Evolutionary conservation across 2,888 invertebrate genomes (phyloP).

Genomic region (Drosophila macrospina): DNA sequence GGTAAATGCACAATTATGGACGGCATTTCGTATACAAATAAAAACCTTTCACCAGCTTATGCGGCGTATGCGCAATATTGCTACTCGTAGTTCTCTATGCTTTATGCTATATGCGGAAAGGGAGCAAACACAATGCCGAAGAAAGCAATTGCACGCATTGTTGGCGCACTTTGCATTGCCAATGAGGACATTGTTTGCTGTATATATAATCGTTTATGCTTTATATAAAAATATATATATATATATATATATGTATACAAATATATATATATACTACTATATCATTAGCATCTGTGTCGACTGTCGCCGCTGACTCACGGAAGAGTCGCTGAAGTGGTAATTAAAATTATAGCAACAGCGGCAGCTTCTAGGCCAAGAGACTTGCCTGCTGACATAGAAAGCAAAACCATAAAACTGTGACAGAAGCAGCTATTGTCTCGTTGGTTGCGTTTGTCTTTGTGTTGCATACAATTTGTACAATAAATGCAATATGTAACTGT

Average conservation of each 20-base stretch:
- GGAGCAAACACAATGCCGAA: slow-evolving; percentile 49
- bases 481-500: slow-evolving; percentile 26
- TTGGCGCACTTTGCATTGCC: slow-evolving; percentile 57
- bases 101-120: slow-evolving; percentile 19
- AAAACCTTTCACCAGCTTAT: slow-evolving; percentile 44
- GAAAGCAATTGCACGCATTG: slow-evolving; percentile 46
- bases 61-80: slow-evolving; percentile 72
- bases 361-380: slow-evolving; percentile 33
- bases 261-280: background rate
- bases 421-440: slow-evolving; percentile 37
- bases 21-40: slow-evolving; percentile 23
- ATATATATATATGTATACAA: background rate
- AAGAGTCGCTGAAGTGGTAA: slow-evolving; percentile 71
- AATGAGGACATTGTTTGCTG: slow-evolving; percentile 43
- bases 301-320: slow-evolving; percentile 44
- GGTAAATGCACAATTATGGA: slow-evolving; percentile 73
- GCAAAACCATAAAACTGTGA: slow-evolving; percentile 45
- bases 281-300: slow-evolving; percentile 5
- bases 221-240: background rate
- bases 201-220: slow-evolving; percentile 1
- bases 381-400: slow-evolving; percentile 69
- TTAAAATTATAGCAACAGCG: slow-evolving; percentile 74
- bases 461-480: slow-evolving; percentile 45
- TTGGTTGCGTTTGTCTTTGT: slow-evolving; percentile 29
- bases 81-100: slow-evolving; percentile 12